Base-by-base conservation (phyloP, 2,113 vertebrate genomes). In the Cebidichthys violaceus region DNA sequence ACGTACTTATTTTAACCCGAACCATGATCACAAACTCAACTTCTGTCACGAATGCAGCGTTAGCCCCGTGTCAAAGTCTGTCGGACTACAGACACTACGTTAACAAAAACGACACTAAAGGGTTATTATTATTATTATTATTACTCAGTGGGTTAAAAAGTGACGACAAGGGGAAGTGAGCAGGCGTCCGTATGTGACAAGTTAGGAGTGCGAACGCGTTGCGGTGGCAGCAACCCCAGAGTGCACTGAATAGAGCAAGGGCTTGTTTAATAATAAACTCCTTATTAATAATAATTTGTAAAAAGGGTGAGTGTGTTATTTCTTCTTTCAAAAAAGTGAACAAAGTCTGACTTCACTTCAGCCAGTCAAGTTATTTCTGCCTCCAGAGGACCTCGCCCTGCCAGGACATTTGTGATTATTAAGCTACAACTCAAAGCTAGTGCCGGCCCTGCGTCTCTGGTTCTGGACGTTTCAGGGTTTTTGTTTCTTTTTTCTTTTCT, bases 391-490 rank as follows among this genome's bases (percentile, higher is more conserved):
- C 69, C 72, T 79, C 33, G 9, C 50, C 45, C 70, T 75, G 54
- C 45, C n/a, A 31, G 75, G 47, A 73, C 20, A 4, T 68, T 41
- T 67, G 41, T 55, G 17, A 78, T 60, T 61, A 78, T 60, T 61
- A 81, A 86, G 79, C 75, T 84, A 72, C 27, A 66, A 67, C 61
- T 79, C 75, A 35, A 54, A 80, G 22, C 43, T 75, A 66, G 61
- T 4, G n/a, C 41, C 35, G 6, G 17, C 24, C 15, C 65, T 41
- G 17, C 55, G 17, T 62, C 41, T 77, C 43, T 69, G 29, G 45
- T 68, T 77, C 24, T 43, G 62, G 72, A 84, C 62, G 66, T 66
- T 85, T 77, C 24, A 17, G 54, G 67, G 39, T 37, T 57, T 67
- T 33, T 33, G n/a, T 54, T 57, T 83, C 37, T 70, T 4, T 35